These are phyloP conservation scores for Coenonympha arcania DNA, from an alignment of 2,888 invertebrate species.

Conservation along the genomic window DNA sequence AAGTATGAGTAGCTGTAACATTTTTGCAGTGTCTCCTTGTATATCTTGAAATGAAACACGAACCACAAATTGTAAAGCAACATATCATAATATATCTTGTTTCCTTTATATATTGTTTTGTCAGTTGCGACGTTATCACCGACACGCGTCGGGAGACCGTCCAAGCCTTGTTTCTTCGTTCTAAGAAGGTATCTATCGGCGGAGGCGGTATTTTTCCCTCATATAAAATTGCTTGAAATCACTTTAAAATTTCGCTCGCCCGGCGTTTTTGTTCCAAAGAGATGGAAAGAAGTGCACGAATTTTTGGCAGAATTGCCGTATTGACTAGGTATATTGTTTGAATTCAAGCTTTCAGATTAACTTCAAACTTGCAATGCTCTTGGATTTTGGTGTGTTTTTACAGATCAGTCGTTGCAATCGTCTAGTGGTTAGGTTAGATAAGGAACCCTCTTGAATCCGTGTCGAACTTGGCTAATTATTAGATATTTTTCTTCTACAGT, in stretches of 20 bases:
- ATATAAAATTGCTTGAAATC: slow-evolving; percentile 23
- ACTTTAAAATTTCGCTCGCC: slow-evolving; percentile 17
- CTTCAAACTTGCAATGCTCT: too few species aligned
- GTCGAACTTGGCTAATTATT: too few species aligned
- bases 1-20: too few species aligned
- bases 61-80: neutral
- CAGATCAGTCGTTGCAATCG: too few species aligned
- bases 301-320: slow-evolving; percentile 4
- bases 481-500: too few species aligned
- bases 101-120: slow-evolving; percentile 13
- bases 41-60: neutral
- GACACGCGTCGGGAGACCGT: slow-evolving; percentile 25
- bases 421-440: too few species aligned
- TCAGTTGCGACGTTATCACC: slow-evolving; percentile 21
- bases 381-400: too few species aligned
- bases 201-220: slow-evolving; percentile 8
- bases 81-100: neutral
- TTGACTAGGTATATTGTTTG: neutral
- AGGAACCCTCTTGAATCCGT: too few species aligned
- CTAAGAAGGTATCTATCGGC: slow-evolving; percentile 17
- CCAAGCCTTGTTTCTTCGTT: slow-evolving; percentile 23
- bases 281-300: slow-evolving; percentile 1
- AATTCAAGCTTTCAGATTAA: neutral
- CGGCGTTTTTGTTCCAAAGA: slow-evolving; percentile 15
- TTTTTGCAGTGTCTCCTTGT: too few species aligned